phyloP scores from a whole-genome alignment of 2,888 invertebrate species.

The Anaspis maculata region DNA sequence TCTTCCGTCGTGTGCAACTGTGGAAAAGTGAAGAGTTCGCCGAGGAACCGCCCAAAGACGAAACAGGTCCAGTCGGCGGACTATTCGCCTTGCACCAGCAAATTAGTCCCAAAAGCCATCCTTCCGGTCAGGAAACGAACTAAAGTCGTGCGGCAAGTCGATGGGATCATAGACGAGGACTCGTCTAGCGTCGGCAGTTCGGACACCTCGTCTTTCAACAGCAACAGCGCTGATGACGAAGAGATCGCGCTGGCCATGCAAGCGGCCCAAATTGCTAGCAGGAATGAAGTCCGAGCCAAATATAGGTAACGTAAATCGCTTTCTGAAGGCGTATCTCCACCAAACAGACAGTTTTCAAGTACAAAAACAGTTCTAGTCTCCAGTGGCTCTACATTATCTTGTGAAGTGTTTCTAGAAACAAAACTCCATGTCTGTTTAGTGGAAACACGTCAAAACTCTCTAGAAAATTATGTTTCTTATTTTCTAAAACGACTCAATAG shows the following conservation, averaged over 20 bases:
- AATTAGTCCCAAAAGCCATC: constrained; percentile 17
- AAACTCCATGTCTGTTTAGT: too few species aligned
- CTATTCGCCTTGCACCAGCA: constrained; percentile 25
- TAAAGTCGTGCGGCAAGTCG: constrained; percentile 5
- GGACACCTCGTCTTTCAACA: constrained; percentile 61
- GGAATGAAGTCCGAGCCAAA: constrained; percentile 70
- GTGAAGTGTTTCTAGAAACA: too few species aligned
- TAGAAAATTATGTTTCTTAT: too few species aligned
- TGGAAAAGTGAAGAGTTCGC: constrained; percentile 5
- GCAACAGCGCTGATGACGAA: constrained; percentile 77
- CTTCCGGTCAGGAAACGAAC: constrained; percentile 16
- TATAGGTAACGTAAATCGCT: constrained; percentile 55
- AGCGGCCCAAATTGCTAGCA: constrained; percentile 72
- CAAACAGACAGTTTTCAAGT: too few species aligned
- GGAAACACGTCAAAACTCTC: too few species aligned
- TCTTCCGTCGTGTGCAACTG: constrained; percentile 5
- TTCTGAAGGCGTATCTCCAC: too few species aligned
- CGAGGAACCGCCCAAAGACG: constrained; percentile 7
- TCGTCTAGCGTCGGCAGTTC: constrained; percentile 38
- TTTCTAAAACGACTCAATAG: too few species aligned
- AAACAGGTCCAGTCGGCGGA: constrained; percentile 5
- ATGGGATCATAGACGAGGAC: constrained; percentile 24
- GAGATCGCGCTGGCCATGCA: constrained; percentile 80
- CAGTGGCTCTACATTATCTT: too few species aligned
- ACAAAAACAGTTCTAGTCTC: too few species aligned